Evolutionary conservation across 1,140 invertebrate genomes (phyloP).

Genomic region (Drosophila nasuta): DNA sequence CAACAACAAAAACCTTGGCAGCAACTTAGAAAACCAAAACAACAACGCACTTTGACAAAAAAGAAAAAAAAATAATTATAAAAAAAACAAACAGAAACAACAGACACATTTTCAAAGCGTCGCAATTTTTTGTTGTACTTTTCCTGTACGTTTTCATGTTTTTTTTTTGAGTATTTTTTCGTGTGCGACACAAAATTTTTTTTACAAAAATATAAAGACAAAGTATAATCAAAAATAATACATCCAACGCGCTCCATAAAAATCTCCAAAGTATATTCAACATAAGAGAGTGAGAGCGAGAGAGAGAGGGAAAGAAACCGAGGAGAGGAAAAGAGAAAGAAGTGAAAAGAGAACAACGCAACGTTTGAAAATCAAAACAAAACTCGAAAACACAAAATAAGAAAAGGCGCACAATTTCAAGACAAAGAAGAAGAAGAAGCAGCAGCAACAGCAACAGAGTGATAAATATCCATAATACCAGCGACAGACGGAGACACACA

Average conservation of each 20-base stretch:
- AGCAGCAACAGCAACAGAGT: conserved; percentile 7
- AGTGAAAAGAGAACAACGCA: conserved; percentile 28
- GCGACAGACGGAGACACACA: conserved; percentile 12
- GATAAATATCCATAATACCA: conserved; percentile 42
- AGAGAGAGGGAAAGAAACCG: neutral
- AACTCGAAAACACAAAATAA: conserved; percentile 29
- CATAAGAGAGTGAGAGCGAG: neutral
- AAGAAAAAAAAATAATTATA: conserved; percentile 4
- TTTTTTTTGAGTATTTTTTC: conserved; percentile 2
- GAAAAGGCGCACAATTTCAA: conserved; percentile 14
- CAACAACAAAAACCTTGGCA: conserved; percentile 39
- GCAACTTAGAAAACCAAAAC: conserved; percentile 37
- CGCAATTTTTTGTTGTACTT: conserved; percentile 26
- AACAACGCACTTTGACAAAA: conserved; percentile 24
- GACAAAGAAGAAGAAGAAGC: neutral
- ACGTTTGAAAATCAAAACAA: conserved; percentile 44
- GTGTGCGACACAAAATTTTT: conserved; percentile 21
- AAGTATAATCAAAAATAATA: conserved; percentile 17
- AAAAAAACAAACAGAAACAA: neutral
- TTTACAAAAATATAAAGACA: conserved; percentile 14
- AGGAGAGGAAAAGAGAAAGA: neutral
- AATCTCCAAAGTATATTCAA: conserved; percentile 23
- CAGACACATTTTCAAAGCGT: conserved; percentile 27
- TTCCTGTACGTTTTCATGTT: conserved; percentile 18
- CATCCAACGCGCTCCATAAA: conserved; percentile 35